Percentiles rank a stretch among this genome's conserved stretches.
phyloP scores from a whole-genome alignment of 2,797 vertebrate genomes.

The Chiroxiphia lanceolata region DNA sequence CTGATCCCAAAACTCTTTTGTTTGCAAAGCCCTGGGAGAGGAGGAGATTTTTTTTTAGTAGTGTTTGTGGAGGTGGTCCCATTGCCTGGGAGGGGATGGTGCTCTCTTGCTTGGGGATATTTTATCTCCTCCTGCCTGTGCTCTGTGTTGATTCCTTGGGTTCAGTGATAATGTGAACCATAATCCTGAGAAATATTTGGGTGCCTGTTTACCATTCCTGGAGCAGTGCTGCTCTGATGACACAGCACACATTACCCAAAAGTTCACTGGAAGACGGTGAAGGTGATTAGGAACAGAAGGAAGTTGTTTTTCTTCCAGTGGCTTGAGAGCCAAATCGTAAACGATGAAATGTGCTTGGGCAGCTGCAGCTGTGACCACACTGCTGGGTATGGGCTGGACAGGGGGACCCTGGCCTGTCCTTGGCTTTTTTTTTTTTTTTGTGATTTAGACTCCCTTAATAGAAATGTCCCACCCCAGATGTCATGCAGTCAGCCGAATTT shows the following conservation, averaged over 20 bases:
- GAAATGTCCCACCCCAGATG: neutral
- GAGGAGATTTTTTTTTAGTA: accelerated
- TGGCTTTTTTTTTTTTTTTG: accelerated
- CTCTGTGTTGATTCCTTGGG: neutral
- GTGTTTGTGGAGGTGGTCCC: neutral
- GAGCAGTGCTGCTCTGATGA: neutral
- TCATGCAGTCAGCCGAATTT: neutral
- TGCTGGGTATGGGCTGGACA: accelerated
- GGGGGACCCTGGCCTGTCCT: neutral
- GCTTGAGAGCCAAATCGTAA: neutral
- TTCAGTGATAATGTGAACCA: neutral
- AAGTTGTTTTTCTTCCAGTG: conserved; percentile 10
- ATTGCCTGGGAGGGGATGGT: accelerated
- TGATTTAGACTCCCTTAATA: neutral
- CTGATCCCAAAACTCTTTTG: neutral
- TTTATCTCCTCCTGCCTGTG: neutral
- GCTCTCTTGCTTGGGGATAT: neutral
- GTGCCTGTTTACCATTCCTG: neutral
- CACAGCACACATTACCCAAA: conserved; percentile 27
- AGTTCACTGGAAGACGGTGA: neutral
- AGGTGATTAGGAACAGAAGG: neutral
- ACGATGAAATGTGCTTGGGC: neutral
- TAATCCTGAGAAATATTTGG: neutral
- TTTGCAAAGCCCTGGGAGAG: neutral
- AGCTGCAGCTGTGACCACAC: neutral